These are phyloP conservation scores for Andricus quercusramuli DNA, from an alignment of 2,888 invertebrate species.

Conservation along the genomic window DNA sequence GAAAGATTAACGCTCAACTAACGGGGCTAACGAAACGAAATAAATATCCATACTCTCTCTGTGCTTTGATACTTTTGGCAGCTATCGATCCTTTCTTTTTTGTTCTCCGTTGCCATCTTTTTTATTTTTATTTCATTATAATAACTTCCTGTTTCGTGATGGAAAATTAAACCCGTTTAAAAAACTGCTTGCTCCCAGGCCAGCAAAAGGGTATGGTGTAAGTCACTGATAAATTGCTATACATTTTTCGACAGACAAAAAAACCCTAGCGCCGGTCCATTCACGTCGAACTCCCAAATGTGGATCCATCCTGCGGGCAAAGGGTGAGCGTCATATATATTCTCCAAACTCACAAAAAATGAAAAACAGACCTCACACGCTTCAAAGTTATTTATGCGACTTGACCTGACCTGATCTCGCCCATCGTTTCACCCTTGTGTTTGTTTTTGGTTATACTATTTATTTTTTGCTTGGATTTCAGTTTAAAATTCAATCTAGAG, in stretches of 20 bases:
- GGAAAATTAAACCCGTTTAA: slow-evolving; percentile 35
- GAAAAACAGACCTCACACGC: slow-evolving; percentile 23
- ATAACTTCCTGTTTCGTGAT: slow-evolving; percentile 13
- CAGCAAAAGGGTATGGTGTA: slow-evolving; percentile 16
- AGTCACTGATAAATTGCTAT: slow-evolving; percentile 70
- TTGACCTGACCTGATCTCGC: slow-evolving; percentile 37
- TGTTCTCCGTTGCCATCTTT: neutral
- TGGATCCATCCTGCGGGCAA: slow-evolving; percentile 36
- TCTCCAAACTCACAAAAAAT: slow-evolving; percentile 16
- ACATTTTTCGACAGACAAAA: slow-evolving; percentile 62
- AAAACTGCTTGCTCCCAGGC: slow-evolving; percentile 14
- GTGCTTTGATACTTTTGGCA: neutral
- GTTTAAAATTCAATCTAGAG: neutral
- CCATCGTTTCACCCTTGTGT: slow-evolving; percentile 9
- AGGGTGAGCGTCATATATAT: slow-evolving; percentile 40
- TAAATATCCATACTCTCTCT: neutral
- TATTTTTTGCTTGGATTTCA: neutral
- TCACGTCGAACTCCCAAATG: slow-evolving; percentile 56
- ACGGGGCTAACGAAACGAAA: neutral
- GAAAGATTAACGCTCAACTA: neutral
- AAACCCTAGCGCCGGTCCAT: slow-evolving; percentile 71
- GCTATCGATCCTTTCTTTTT: neutral
- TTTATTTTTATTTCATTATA: neutral
- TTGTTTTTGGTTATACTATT: slow-evolving; percentile 1
- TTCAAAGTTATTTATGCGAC: slow-evolving; percentile 33